phyloP scores from a whole-genome alignment of 2,797 vertebrate genomes.

The Oreochromis mossambicus region DNA sequence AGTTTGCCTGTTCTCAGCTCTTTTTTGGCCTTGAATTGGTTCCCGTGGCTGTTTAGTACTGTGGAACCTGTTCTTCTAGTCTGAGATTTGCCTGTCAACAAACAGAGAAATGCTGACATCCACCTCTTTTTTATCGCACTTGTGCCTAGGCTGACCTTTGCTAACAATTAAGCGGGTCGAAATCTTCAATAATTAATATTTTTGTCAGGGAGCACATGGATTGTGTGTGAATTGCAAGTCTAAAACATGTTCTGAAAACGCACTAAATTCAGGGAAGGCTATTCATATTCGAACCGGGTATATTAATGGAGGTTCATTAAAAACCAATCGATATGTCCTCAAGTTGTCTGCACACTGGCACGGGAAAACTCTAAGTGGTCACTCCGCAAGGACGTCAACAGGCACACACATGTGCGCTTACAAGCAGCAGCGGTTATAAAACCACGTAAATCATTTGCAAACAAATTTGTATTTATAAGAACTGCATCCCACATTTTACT shows the following conservation, averaged over 20 bases:
- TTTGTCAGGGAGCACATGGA: neutral
- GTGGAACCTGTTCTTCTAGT: conserved; percentile 26
- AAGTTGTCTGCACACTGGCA: neutral
- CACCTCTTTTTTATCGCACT: neutral
- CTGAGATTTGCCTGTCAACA: conserved; percentile 18
- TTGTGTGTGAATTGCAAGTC: neutral
- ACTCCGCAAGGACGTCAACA: neutral
- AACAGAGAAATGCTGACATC: conserved; percentile 8
- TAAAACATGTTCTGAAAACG: neutral
- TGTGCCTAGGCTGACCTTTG: conserved; percentile 19
- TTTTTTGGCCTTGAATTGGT: conserved; percentile 38
- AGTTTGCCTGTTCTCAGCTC: conserved; percentile 38
- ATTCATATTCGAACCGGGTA: neutral
- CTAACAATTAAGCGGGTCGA: conserved; percentile 3
- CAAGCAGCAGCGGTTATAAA: conserved; percentile 2
- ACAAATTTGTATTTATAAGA: neutral
- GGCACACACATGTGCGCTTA: neutral
- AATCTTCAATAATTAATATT: conserved; percentile 26
- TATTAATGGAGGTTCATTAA: neutral
- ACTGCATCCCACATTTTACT: neutral
- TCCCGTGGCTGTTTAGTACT: conserved; percentile 45
- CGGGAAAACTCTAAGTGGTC: neutral
- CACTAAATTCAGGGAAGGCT: neutral
- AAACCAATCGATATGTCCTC: conserved; percentile 6
- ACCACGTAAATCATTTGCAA: conserved; percentile 12